Base-by-base conservation (phyloP, 2,797 vertebrate species). In the Huso huso region DNA sequence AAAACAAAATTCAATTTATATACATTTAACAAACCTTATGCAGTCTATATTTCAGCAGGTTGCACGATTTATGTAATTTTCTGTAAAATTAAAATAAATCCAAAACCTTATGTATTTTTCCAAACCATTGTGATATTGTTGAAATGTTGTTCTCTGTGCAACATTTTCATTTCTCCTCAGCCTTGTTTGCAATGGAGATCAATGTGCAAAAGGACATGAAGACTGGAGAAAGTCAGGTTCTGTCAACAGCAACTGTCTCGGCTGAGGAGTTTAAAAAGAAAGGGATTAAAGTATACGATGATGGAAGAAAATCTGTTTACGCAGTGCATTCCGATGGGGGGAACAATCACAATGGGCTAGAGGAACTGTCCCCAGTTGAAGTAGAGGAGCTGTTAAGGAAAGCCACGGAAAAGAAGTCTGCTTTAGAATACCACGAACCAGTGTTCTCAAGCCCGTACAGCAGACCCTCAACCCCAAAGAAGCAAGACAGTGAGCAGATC, bases 141-240 rank as follows among this genome's bases (percentile, higher is more conserved):
- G 37, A 37, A 37, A 37, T 37, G 37, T 37, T 37, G 5, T 37
- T 37, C 5, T 37, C 37, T 37, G 37, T 5, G 37, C 37, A 37
- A 37, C 5, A 37, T 4, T 5, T 37, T 37, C 15, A 62, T 63
- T 48, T 79, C 74, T 77, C 73, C 67, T 79, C 86, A 98, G 95
- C 94, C 53, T 82, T 93, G 57, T 95, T 96, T 80, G 93, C 93
- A 6, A 92, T 99, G 91, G 93, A 97, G 87, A 96, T 98, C 72
- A 95, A 87, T 75, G 95, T 98, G 66, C 89, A 96, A 80, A 93
- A 88, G 74, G 90, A 98, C 75, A 84, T 87, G 75, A 92, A 85
- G 76, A 97, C 95, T 3, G 95, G 95, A 11, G 89, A 90, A 81
- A 93, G 85, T 62, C 90, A 92, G 6, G 92, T 98, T 18, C 81